Percentiles rank a stretch among this genome's conserved stretches.
Evolutionary conservation across 2,888 invertebrate genomes (phyloP).

Genomic region (Zaprionus lineosus): DNA sequence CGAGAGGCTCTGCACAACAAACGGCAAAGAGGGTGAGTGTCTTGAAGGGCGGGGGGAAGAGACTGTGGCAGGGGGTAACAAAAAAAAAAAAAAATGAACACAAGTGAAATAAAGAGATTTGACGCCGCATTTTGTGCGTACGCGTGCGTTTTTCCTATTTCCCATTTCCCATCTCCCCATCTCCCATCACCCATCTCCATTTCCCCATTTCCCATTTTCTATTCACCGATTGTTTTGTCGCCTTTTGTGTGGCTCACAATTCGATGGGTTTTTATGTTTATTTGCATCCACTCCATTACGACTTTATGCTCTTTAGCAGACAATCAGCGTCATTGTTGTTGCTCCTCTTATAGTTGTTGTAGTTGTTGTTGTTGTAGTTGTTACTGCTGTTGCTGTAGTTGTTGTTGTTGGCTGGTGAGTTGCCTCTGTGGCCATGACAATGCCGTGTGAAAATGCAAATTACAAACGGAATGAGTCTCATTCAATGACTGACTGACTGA

Average conservation of each 20-base stretch:
- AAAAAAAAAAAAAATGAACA: constrained; percentile 64
- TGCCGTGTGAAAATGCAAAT: constrained; percentile 77
- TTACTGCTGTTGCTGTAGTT: not conserved
- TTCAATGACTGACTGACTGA: constrained; percentile 41
- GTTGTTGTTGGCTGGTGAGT: constrained; percentile 1
- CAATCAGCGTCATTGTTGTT: constrained; percentile 66
- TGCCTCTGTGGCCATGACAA: constrained; percentile 39
- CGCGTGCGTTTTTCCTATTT: constrained; percentile 62
- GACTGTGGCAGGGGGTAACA: constrained; percentile 3
- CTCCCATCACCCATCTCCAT: constrained; percentile 11
- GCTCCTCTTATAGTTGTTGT: not conserved
- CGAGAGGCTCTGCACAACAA: too few species aligned
- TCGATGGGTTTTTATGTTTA: constrained; percentile 76
- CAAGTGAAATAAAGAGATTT: constrained; percentile 80
- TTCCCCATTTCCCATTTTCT: constrained; percentile 13
- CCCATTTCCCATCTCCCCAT: constrained; percentile 8
- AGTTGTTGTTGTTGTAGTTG: constrained; percentile 7
- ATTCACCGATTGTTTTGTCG: constrained; percentile 40
- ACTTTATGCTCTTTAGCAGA: constrained; percentile 78
- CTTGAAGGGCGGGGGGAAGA: too few species aligned
- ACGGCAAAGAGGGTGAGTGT: too few species aligned
- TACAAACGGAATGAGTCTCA: constrained; percentile 50
- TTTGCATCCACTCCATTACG: constrained; percentile 76
- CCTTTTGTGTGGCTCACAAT: constrained; percentile 70
- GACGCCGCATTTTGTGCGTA: constrained; percentile 72